Base-by-base conservation (phyloP, 1,140 invertebrate species). In the Tyrophagus putrescentiae region DNA sequence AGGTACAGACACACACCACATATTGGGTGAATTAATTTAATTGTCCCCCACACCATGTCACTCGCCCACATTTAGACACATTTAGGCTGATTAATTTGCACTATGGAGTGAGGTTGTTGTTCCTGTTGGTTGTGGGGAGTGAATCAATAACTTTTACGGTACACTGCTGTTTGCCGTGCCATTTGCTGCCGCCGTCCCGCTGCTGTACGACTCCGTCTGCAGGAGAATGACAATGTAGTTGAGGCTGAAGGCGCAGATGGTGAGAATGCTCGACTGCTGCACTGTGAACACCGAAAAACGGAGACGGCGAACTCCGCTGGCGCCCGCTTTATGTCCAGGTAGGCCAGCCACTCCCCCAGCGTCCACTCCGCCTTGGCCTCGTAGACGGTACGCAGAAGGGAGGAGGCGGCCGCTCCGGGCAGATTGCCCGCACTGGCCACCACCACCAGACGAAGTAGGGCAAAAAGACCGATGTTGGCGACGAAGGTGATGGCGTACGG, bases 201-300 rank as follows among this genome's bases (percentile, higher is more conserved):
- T 16, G 3, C n/a, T 3, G 9, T 3, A 52, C 27, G 27, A 28
- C 23, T 52, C 48, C 9, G 52, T 54, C 25, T 54, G 52, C 13
- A 54, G 25, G 9, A 54, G 25, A 3, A 54, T 31, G 28, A 54
- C 52, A 54, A 54, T 54, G 27, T 54, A 54, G 39, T 54, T 54
- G 3, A 54, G 27, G 21, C n/a, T 23, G 25, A 54, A 54, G 13
- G 31, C 52, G 13, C 32, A 25, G 31, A 54, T 54, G 9, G 52
- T 27, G 16, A 54, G 27, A 34, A 54, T 54, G n/a, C 31, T 34
- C 27, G 52, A 54, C 27, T 54, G 52, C 13, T 27, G 52, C 39
- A 54, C 52, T 1, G 52, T 18, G 27, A 34, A 54, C 7, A 54
- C 25, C 27, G 52, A 54, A 54, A 54, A 11, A 54, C 25, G 1